Conservation (phyloP, 1,140 invertebrate genomes). For the Magallana angulata region DNA sequence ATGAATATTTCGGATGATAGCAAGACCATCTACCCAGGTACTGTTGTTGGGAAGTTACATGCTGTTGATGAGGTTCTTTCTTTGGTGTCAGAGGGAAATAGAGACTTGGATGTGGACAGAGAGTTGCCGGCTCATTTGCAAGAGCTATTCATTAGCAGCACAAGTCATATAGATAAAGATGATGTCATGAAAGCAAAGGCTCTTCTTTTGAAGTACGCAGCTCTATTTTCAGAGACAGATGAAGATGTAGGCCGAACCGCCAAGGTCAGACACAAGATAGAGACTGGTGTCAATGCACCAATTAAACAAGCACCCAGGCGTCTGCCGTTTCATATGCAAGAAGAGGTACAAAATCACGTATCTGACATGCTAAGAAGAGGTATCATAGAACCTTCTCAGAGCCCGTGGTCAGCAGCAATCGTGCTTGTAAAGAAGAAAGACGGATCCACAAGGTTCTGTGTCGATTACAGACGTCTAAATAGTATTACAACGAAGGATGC, state of each 20-base stretch:
- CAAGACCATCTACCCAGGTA: slow-evolving; percentile 36
- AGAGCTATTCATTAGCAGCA: too few relatives aligned
- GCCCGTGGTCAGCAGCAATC: slow-evolving; percentile 62
- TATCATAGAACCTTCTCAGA: slow-evolving; percentile 76
- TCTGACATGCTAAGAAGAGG: slow-evolving; percentile 69
- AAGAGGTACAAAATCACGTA: slow-evolving; percentile 15
- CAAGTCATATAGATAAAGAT: too few relatives aligned
- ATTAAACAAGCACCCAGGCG: neutral
- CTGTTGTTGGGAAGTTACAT: slow-evolving; percentile 30
- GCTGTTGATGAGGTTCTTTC: slow-evolving; percentile 25
- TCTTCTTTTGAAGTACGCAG: too few relatives aligned
- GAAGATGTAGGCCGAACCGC: too few relatives aligned
- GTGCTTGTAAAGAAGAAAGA: slow-evolving; percentile 80
- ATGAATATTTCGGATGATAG: slow-evolving; percentile 43
- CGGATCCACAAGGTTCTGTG: slow-evolving; percentile 79
- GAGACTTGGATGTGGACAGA: too few relatives aligned
- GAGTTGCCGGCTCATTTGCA: too few relatives aligned
- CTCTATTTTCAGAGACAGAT: too few relatives aligned
- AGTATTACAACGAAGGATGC: slow-evolving; percentile 43
- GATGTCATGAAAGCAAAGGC: too few relatives aligned
- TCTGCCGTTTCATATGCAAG: neutral
- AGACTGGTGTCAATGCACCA: too few relatives aligned
- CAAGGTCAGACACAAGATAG: too few relatives aligned
- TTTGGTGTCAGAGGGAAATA: slow-evolving; percentile 17
- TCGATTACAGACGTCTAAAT: slow-evolving; percentile 78